Base-by-base conservation (phyloP, 2,797 vertebrate species). In the Sebastes baramenuke region DNA sequence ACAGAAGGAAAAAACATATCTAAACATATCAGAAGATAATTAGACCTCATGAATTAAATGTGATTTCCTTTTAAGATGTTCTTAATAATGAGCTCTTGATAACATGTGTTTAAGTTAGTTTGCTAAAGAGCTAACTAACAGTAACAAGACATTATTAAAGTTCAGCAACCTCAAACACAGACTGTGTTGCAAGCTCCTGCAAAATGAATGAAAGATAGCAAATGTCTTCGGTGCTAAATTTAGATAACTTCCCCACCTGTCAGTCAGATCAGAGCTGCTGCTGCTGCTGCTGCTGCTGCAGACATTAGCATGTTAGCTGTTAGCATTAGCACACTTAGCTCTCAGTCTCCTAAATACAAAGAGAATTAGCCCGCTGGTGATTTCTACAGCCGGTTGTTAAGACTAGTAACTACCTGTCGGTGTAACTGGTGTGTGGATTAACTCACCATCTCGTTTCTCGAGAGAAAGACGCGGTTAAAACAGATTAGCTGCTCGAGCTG, bases 221-320 rank as follows among this genome's bases (percentile, higher is more conserved):
- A 87, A 79, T 84, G 81, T 70, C 80, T 86, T 74, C 12, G 2
- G 77, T 38, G 91, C 92, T 94, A 93, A 92, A 93, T 94, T 91
- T 95, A 94, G 88, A 85, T 14, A 59, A 89, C 82, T 82, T 80
- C 78, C 70, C 52, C 93, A 94, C 84, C 93, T 94, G 93, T 91
- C 91, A 87, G 61, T 13, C 36, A 36, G 2, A 36, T 34, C 34
- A 34, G 32, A 4, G 32, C 32, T 32, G 32, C 32, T 34, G 32
- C 32, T 34, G 32, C 32, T 34, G 75, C 69, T 77, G 64, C 72
- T 62, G 75, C 69, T 77, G 64, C 72, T 62, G 56, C 56, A 5
- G 25, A 66, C 76, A 16, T 81, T 77, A 88, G 77, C 82, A 32
- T 32, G 30, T 32, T 32, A 32, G 30, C 30, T 32, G 65, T 71